Base-by-base conservation (phyloP, 2,797 vertebrate species). In the Lagocephalus sceleratus region DNA sequence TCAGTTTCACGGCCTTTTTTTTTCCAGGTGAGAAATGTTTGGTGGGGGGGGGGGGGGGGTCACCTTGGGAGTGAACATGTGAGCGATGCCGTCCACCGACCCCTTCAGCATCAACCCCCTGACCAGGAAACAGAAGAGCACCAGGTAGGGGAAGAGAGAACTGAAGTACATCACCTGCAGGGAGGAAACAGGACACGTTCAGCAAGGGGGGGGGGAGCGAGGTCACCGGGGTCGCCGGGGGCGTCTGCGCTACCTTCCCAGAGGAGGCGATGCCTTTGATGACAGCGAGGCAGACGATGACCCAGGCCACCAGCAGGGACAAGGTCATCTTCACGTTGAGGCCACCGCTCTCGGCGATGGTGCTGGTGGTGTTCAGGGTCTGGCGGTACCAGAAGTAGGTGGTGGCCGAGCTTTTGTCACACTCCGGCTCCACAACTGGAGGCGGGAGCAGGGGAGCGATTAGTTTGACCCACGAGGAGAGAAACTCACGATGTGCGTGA, bases 41-140 rank as follows among this genome's bases (percentile, higher is more conserved):
- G 5, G 29, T 8, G 29, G 9, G 8, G 29, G 1, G 29, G 29
- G 8, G 29, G 19, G 7, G 23, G 2, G 22, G 15, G 84, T 90
- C 80, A 96, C 95, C 92, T 97, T 97, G 39, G 95, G 95, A 0
- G 94, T 98, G 82, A 98, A 94, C 95, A 98, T 97, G 85, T 98
- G 95, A 63, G 93, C 87, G 50, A 98, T 98, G 7, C 95, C 95
- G 3, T 98, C 95, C 20, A 97, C 81, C 0, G 95, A 93, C 46
- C 95, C 95, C 0, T 94, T 92, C 67, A 98, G 90, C 82, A 97
- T 88, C 10, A 98, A 88, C 0, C 93, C 93, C 39, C 95, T 86
- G 54, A 96, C 89, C 87, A 98, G 78, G 87, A 98, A 98, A 73
- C 95, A 98, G 78, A 96, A 90, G 35, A 98, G 90, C 65, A 98